phyloP scores from a whole-genome alignment of 2,113 vertebrate genomes.

The Prionailurus viverrinus region DNA sequence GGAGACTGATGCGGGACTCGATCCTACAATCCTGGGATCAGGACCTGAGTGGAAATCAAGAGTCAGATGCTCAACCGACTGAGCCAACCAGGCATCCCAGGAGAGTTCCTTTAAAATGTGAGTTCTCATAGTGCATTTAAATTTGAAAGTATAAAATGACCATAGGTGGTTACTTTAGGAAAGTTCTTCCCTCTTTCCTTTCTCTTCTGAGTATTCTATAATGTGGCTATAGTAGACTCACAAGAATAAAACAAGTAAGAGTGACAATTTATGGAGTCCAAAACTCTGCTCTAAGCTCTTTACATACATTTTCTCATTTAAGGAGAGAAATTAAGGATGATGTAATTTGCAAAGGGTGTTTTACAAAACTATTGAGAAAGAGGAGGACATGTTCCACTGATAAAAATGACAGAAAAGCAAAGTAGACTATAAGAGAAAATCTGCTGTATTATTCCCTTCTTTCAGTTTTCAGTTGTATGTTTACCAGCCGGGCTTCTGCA shows the following conservation, averaged over 20 bases:
- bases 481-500: neutral
- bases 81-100: neutral
- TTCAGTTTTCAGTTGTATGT: neutral
- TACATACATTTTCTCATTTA: neutral
- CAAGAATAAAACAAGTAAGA: conserved; percentile 1
- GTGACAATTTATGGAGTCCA: neutral
- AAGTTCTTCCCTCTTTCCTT: neutral
- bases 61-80: too few species aligned
- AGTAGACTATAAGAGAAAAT: neutral
- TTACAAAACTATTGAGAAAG: neutral
- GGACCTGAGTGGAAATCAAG: too few species aligned
- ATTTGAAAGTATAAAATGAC: neutral
- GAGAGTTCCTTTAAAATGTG: conserved; percentile 33
- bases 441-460: neutral
- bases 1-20: too few species aligned
- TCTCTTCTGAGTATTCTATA: neutral
- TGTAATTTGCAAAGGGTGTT: neutral
- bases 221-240: neutral
- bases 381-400: neutral
- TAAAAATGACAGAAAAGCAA: neutral
- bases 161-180: neutral
- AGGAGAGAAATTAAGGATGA: neutral
- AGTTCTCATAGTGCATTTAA: neutral
- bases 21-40: too few species aligned
- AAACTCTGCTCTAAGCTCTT: neutral